Evolutionary conservation across 2,113 vertebrate species (phyloP).

Genomic region (Rhagologus leucostigma): DNA sequence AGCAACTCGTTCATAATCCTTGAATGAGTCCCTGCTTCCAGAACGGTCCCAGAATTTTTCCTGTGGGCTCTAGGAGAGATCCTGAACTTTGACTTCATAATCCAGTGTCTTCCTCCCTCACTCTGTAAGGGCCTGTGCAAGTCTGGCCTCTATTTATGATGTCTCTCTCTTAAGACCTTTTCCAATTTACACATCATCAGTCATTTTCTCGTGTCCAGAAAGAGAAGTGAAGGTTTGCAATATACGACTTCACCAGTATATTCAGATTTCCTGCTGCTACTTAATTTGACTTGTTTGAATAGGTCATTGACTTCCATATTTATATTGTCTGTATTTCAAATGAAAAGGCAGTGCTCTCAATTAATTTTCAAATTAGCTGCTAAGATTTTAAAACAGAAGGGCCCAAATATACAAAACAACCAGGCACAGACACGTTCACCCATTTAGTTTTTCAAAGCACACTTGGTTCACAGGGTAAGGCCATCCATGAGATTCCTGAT

Average conservation of each 20-base stretch:
- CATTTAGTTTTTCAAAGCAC: neutral
- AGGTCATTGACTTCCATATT: neutral
- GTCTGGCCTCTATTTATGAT: neutral
- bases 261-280: neutral
- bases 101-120: neutral
- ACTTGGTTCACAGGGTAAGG: neutral
- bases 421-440: accelerated
- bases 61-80: neutral
- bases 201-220: neutral
- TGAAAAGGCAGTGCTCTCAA: neutral
- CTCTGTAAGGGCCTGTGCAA: neutral
- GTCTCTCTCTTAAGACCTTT: neutral
- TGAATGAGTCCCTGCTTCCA: neutral
- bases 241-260: neutral
- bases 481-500: neutral
- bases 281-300: neutral
- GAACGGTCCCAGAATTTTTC: neutral
- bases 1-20: neutral
- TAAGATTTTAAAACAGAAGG: neutral
- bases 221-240: neutral
- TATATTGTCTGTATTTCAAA: neutral
- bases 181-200: neutral
- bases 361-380: neutral
- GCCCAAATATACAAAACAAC: neutral
- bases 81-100: neutral